Base-by-base conservation (phyloP, 2,113 vertebrate genomes). In the Potamarius usumacintae region DNA sequence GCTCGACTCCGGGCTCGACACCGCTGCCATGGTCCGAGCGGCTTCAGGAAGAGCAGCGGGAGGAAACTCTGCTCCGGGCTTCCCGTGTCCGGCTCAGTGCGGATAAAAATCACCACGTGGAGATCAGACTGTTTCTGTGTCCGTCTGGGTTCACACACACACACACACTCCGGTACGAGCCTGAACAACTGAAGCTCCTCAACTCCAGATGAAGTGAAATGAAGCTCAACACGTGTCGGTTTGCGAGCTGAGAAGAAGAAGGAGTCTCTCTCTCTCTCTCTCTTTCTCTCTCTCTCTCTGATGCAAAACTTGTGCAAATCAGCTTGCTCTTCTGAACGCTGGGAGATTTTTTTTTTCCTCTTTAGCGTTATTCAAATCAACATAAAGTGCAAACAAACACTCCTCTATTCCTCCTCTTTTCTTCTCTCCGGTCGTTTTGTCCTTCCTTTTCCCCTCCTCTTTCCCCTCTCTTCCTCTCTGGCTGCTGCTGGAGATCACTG, bases 1-100 rank as follows among this genome's bases (percentile, higher is more conserved):
- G 93, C 95, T 96, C 85, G 95, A 94, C 89, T 96, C 96, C 89
- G 96, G 95, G 93, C 94, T 96, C 5, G 95, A 96, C 82, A 96
- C 94, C 83, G 95, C 97, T 92, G 94, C 96, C 96, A 96, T 97
- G 89, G 91, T 95, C 93, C 93, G 90, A 91, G 52, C 52, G 1
- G 3, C 17, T 12, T 14, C 1, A 42, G 18, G 7, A 62, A 84
- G 82, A 71, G 86, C 86, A 63, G 76, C 69, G 60, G 82, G 57
- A 67, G 58, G 25, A 84, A 83, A 84, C 76, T 86, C 83, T 88
- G 53, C 79, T 65, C 60, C 74, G 27, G 12, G 85, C 27, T 78
- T 84, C 65, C 80, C 87, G 74, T 86, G 87, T 67, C 91, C 83
- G 83, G 65, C 9, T 72, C 74, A 80, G 12, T 6, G 52, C 25